Evolutionary conservation across 37 sponge, comb jelly and placozoan genomes (phyloP), one percentile per base, ranked within the genome.

Genomic region (Corticium candelabrum): DNA sequence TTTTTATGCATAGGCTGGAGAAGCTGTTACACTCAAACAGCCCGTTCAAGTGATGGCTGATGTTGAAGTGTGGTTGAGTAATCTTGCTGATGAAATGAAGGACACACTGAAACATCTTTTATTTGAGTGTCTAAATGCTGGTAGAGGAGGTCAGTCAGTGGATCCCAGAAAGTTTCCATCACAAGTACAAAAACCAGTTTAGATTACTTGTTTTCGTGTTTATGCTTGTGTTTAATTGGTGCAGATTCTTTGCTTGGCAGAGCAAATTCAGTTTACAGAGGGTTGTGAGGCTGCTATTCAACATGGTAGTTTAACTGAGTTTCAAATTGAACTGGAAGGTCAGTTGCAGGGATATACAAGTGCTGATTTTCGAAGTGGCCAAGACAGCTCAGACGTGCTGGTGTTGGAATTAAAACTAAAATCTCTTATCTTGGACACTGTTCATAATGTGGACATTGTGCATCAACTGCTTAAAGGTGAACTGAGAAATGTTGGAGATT

Each of bases 221-320:
- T 70, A 5, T 70, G 5, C 32, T 3, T 33, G 69, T 82, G 41
- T 2, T 7, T 83, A 3, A 27, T 68, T 31, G 11, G n/a, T 40
- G 0, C 70, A 88, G 80, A 79, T 95, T 2, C 86, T 98, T n/a
- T 89, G 93, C 56, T 40, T 98, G 68, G 79, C 93, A 3, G 96
- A 98, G 67, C 77, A 86, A 77, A 84, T 98, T 3, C 80, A 90
- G 41, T 98, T 98, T 82, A 98, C 96, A 37, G 85, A 91, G 74
- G 72, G 93, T 2, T 98, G 99, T 82, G 96, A 98, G 84, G 79
- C 85, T 41, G 99, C 99, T 50, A 91, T 98, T 40, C 32, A 30
- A 31, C 40, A 69, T 0, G 81, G 82, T 30, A 67, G 78, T 33
- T 85, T 98, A 36, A 80, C 37, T 37, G 96, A 92, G 76, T 82